Percentiles rank a stretch among this genome's conserved stretches.
phyloP scores from a whole-genome alignment of 2,888 invertebrate genomes.

The Meiosimyza platycephala region DNA sequence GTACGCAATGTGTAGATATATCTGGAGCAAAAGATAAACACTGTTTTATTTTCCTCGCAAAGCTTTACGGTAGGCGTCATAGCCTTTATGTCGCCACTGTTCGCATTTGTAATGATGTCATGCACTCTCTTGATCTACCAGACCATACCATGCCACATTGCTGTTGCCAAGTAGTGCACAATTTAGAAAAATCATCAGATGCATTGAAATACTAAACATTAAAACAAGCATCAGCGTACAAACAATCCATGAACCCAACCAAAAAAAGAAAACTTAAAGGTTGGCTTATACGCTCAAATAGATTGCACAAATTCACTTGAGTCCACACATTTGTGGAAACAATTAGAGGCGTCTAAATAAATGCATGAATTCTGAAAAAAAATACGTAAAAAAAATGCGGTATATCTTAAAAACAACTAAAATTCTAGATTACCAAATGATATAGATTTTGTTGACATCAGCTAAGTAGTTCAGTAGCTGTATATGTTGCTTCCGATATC shows the following conservation, averaged over 20 bases:
- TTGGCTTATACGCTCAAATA: background rate
- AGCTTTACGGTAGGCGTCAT: no score
- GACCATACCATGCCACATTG: background rate
- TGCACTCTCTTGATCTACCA: background rate
- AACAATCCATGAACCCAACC: background rate
- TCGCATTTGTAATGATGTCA: conserved; percentile 20
- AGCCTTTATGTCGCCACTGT: no score
- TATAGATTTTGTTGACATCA: no score
- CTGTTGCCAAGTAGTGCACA: background rate
- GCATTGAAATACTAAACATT: background rate
- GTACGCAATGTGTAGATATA: conserved; percentile 22
- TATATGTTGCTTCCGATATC: no score
- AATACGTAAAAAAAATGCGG: no score
- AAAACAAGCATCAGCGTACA: background rate
- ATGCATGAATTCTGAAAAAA: no score
- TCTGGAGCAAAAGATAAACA: background rate
- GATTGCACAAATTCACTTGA: background rate
- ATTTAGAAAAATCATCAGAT: conserved; percentile 19
- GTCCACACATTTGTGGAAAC: background rate
- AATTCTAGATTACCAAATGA: no score
- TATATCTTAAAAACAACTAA: no score
- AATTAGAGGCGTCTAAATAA: background rate
- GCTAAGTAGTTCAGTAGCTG: no score
- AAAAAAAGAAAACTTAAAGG: no score
- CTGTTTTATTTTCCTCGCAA: no score